Evolutionary conservation across 2,113 vertebrate species (phyloP), one percentile per base, ranked within the genome.

Genomic region (Grus americana): DNA sequence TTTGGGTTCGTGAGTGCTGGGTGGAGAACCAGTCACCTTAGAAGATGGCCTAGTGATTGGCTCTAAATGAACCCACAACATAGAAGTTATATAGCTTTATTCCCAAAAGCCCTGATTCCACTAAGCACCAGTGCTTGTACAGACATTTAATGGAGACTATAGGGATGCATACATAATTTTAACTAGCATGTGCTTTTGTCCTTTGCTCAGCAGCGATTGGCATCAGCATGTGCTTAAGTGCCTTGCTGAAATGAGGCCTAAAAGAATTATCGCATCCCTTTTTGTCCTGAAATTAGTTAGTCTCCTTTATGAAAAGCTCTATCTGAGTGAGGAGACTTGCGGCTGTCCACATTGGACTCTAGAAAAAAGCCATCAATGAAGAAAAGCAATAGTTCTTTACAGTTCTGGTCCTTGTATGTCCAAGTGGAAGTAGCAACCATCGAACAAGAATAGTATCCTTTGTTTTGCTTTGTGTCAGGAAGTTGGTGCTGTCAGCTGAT

Each of bases 151-250:
- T 21, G 86, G 88, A 57, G 80, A 20, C 32, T n/a, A 10, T 2
- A 89, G 76, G 52, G 86, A 93, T 78, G 91, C 68, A 16, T 4
- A 63, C 12, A 6, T 18, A 16, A 61, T 17, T 75, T 68, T 44
- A 65, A 61, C 52, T 54, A 73, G 78, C 40, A 0, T 11, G 42
- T 85, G 80, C 71, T 94, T 75, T 82, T 94, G 90, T 93, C 90
- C 46, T 85, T 90, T 68, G 70, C 90, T 75, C 49, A 61, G 70
- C 61, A 85, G 44, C 6, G 18, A 62, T 47, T 0, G 7, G 78
- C 79, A 83, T 84, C 78, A 79, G 84, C 86, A 30, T 52, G 44
- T 93, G 86, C 86, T 89, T 27, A 89, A 95, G 92, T 95, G 94
- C 92, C 94, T 92, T 95, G 95, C 42, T 92, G 75, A 88, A 83